Percentiles rank a stretch among this genome's conserved stretches.
Conservation (phyloP, 2,797 vertebrate genomes). For the Capromys pilorides region DNA sequence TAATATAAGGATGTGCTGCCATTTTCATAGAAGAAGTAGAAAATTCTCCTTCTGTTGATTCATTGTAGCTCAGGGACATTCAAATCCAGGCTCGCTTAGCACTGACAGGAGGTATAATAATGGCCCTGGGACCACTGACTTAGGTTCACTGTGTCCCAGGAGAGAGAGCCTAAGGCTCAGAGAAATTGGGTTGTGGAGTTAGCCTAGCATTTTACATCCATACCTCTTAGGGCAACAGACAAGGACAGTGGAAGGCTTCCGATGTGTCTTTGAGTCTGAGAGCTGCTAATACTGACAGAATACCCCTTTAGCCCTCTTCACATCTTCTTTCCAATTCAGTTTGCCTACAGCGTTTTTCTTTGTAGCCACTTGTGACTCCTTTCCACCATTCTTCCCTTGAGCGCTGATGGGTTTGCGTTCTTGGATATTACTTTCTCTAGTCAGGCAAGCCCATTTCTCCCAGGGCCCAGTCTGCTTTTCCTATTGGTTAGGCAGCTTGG, state of each 20-base stretch:
- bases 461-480: not conserved
- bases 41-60: constrained; percentile 7
- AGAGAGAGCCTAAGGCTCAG: not conserved
- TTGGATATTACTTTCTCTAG: not conserved
- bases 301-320: not conserved
- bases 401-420: not conserved
- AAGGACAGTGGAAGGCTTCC: not conserved
- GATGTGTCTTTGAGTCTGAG: not conserved
- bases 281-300: not conserved
- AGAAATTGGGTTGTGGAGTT: not conserved
- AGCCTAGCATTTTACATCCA: not conserved
- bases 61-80: constrained; percentile 44
- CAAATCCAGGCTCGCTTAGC: not conserved
- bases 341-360: not conserved
- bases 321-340: not conserved
- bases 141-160: not conserved
- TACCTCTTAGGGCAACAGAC: not conserved
- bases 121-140: not conserved
- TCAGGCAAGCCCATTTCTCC: not conserved
- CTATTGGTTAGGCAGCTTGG: not conserved
- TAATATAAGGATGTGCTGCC: not conserved
- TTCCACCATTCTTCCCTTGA: not conserved
- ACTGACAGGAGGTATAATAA: not conserved
- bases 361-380: not conserved
- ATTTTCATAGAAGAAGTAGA: not conserved